Percentiles rank a stretch among this genome's conserved stretches.
Evolutionary conservation across 2,113 vertebrate species (phyloP).

Genomic region (Etia nguti): DNA sequence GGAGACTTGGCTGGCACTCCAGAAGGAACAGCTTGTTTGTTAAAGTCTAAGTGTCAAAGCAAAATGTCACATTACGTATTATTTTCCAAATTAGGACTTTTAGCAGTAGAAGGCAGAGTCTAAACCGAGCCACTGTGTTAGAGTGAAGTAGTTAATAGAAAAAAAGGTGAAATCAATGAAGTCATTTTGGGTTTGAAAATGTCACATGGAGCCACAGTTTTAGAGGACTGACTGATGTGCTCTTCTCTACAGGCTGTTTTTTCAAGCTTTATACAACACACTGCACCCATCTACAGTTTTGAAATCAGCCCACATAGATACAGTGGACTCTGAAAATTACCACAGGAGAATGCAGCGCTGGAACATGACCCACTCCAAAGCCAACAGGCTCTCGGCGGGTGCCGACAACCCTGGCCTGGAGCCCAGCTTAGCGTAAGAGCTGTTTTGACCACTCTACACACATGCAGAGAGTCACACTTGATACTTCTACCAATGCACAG

Average conservation of each 20-base stretch:
- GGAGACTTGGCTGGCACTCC: not conserved
- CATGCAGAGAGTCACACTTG: not conserved
- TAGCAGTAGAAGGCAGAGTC: not conserved
- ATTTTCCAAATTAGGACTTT: not conserved
- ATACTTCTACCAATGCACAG: not conserved
- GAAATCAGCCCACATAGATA: slow-evolving; percentile 66
- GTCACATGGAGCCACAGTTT: not conserved
- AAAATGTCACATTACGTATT: not conserved
- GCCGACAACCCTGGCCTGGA: slow-evolving; percentile 10
- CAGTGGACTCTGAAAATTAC: slow-evolving; percentile 34
- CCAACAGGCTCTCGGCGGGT: not conserved
- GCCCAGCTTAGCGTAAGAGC: not conserved
- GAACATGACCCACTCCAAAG: slow-evolving; percentile 25
- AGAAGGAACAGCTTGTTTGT: not conserved
- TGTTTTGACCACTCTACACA: slow-evolving; percentile 2
- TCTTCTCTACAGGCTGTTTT: slow-evolving; percentile 68
- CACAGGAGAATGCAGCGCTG: slow-evolving; percentile 54
- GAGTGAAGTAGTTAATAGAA: not conserved
- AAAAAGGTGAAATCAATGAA: accelerated
- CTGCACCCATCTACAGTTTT: slow-evolving; percentile 60
- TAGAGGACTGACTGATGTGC: not conserved
- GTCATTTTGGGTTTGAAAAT: not conserved
- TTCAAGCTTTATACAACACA: slow-evolving; percentile 71
- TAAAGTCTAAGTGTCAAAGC: not conserved
- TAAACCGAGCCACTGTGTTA: not conserved